These are phyloP conservation scores for Diplolepis rosae DNA, from an alignment of 2,888 invertebrate species.

Conservation along the genomic window DNA sequence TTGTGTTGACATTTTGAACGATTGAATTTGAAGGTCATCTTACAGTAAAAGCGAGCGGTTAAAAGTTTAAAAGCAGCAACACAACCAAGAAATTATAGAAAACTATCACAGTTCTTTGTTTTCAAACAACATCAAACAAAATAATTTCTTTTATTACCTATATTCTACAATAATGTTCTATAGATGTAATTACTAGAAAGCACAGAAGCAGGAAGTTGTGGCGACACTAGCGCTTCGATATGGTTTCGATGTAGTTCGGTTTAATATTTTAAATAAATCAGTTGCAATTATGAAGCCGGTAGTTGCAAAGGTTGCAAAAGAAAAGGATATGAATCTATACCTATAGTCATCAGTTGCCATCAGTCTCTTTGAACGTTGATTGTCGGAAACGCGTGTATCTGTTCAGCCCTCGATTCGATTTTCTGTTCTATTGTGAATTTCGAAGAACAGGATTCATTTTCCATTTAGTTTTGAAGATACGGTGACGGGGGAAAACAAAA, in stretches of 20 bases:
- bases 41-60: not conserved
- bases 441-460: not conserved
- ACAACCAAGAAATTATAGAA: not conserved
- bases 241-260: not conserved
- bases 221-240: not conserved
- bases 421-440: not conserved
- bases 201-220: too few relatives aligned
- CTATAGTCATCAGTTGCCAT: too few relatives aligned
- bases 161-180: not conserved
- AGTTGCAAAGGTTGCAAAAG: not conserved
- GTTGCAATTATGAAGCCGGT: not conserved
- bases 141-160: not conserved
- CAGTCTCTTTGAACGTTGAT: not conserved
- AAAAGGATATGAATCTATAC: too few relatives aligned
- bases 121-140: not conserved
- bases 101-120: not conserved
- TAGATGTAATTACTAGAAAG: not conserved
- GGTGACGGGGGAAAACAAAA: not conserved
- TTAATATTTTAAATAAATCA: not conserved
- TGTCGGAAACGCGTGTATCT: not conserved
- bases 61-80: not conserved
- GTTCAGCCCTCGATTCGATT: not conserved
- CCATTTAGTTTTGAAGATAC: not conserved
- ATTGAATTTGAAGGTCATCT: not conserved
- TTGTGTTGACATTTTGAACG: not conserved